phyloP scores from a whole-genome alignment of 2,113 vertebrate species.

The Bufo bufo region DNA sequence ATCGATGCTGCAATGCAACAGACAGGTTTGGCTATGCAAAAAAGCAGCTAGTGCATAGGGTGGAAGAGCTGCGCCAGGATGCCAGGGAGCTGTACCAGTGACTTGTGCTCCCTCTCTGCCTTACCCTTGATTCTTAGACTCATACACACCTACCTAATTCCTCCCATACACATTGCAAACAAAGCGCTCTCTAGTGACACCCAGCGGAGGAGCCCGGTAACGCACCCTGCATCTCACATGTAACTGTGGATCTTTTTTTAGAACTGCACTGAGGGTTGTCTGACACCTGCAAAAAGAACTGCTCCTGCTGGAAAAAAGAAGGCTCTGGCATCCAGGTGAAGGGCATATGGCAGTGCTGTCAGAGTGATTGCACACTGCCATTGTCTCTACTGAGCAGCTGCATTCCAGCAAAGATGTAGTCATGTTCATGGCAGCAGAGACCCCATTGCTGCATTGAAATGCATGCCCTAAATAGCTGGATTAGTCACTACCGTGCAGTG shows the following conservation, averaged over 20 bases:
- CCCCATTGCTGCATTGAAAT: conserved; percentile 36
- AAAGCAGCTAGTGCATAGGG: background rate
- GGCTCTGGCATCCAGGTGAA: background rate
- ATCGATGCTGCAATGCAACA: accelerated
- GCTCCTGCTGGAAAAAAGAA: background rate
- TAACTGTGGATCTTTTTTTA: background rate
- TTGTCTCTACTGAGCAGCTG: background rate
- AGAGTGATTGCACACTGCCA: background rate
- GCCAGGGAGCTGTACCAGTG: conserved; percentile 13
- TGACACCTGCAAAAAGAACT: conserved; percentile 16
- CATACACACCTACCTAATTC: conserved; percentile 47
- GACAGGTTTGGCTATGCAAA: background rate
- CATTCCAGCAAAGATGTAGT: background rate
- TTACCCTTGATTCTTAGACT: background rate
- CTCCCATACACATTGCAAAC: background rate
- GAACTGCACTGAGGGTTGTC: background rate
- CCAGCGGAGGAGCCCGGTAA: background rate
- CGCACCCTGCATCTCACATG: background rate
- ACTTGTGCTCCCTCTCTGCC: background rate
- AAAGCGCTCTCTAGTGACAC: background rate
- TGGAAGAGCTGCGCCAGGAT: background rate
- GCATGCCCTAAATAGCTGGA: conserved; percentile 23
- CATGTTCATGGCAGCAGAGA: background rate
- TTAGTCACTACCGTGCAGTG: conserved; percentile 35
- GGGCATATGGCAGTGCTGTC: background rate